Base-by-base conservation (phyloP, 2,888 invertebrate species). In the Oscheius onirici region DNA sequence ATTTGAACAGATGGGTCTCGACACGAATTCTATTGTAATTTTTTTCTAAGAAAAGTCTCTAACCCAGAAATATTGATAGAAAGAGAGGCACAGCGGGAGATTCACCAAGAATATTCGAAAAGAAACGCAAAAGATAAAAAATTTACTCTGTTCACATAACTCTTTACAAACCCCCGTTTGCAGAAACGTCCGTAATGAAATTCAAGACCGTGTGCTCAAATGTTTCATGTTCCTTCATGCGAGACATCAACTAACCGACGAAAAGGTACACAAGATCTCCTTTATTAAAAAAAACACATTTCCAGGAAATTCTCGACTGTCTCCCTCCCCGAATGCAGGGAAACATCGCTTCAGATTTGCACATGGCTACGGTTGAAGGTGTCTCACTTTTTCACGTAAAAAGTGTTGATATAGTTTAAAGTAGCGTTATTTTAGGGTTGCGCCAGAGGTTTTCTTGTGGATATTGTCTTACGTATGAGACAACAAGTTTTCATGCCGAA, bases 401-500 rank as follows among this genome's bases (percentile, higher is more conserved):
- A 40, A 15, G n/a, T 28, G 15, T 55, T 55, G n/a, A n/a, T 55
- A 8, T 24, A 55, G 24, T 15, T 11, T 1, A 40, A 34, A 8
- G 0, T 10, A 49, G 26, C 40, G 17, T n/a, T 17, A 22, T 44
- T 46, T 73, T 55, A 79, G 79, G 71, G 77, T 1, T 84, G 86
- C 63, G 83, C 85, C 43, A 61, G 74, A 28, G 75, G 79, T 6
- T 77, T 86, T 44, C 67, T 86, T 3, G 76, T 83, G 26, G 86
- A 86, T 61, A 69, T 85, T 11, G 85, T 86, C 15, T 66, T 84
- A 51, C 75, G 80, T 2, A 75, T 86, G 22, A 74, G 79, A 28
- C 84, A 83, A 77, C 85, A 86, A 66, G 80, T 85, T 69, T 85
- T 77, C 63, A 78, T 78, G 3, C 86, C 85, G 1, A 80, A 83